Evolutionary conservation across 1,140 invertebrate genomes (phyloP).

Genomic region (Drosophila tsacasi): DNA sequence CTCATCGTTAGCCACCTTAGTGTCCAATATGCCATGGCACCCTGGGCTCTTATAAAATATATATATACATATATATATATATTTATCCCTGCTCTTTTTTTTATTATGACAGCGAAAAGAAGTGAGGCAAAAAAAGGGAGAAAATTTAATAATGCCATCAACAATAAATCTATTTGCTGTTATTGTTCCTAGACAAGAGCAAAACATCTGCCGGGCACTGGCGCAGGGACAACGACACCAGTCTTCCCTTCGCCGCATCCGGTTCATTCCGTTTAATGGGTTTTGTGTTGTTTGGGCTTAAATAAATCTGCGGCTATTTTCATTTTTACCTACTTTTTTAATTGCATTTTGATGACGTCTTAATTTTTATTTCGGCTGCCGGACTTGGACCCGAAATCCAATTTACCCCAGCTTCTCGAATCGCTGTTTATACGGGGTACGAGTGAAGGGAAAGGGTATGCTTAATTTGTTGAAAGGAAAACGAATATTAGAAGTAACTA

Average conservation of each 20-base stretch:
- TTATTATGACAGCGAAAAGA: constrained; percentile 72
- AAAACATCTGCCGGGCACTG: constrained; percentile 43
- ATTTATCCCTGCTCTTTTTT: constrained; percentile 55
- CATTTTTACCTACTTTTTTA: constrained; percentile 81
- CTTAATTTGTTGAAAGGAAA: not conserved
- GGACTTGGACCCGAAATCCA: constrained; percentile 60
- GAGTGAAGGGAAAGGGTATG: not conserved
- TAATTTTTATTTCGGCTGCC: constrained; percentile 75
- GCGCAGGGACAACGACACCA: not conserved
- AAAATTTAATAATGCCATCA: constrained; percentile 82
- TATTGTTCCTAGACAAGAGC: constrained; percentile 69
- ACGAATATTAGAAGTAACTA: not conserved
- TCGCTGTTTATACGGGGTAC: not conserved
- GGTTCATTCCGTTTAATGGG: constrained; percentile 59
- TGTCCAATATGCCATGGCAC: constrained; percentile 47
- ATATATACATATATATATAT: not conserved
- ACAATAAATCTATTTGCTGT: constrained; percentile 82
- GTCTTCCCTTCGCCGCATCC: constrained; percentile 22
- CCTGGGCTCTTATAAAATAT: constrained; percentile 23
- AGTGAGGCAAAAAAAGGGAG: constrained; percentile 47
- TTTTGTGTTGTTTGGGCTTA: constrained; percentile 56
- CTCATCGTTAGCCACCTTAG: constrained; percentile 67
- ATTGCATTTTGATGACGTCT: constrained; percentile 83
- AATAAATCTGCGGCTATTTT: constrained; percentile 81
- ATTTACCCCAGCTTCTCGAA: constrained; percentile 52